phyloP scores from a whole-genome alignment of 2,888 invertebrate genomes.

The Alviniconcha strummeri region DNA sequence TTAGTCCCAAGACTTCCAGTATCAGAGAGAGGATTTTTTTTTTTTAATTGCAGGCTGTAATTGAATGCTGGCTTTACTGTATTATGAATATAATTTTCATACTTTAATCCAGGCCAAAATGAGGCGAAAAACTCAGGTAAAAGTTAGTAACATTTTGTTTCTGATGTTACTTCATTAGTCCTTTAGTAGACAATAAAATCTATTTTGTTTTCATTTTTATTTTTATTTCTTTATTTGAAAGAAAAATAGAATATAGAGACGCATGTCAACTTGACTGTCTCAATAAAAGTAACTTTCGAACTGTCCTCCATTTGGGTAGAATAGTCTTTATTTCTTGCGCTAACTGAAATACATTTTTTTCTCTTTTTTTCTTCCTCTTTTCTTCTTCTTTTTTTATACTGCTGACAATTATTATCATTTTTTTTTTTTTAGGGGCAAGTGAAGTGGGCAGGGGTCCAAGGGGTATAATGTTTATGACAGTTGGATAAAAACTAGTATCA shows the following conservation, averaged over 20 bases:
- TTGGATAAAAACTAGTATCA: no score
- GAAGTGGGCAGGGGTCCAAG: no score
- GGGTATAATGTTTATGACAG: no score
- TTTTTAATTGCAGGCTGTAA: neutral
- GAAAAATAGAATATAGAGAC: no score
- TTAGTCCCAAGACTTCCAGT: no score
- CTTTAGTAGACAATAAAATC: neutral
- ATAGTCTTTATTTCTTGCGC: neutral
- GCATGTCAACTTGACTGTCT: no score
- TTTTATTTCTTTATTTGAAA: neutral
- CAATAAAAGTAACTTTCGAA: no score
- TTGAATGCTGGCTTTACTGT: neutral
- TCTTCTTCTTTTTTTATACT: neutral
- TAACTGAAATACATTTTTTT: neutral
- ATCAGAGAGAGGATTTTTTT: no score
- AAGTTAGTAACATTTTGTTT: neutral
- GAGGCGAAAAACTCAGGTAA: conserved; percentile 9
- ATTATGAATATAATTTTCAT: neutral
- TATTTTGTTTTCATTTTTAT: neutral
- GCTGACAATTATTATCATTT: neutral
- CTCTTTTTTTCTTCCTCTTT: neutral
- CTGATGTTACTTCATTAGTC: neutral
- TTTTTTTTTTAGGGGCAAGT: no score
- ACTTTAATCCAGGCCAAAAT: conserved; percentile 6
- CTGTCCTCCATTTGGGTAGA: no score